These are phyloP conservation scores for Trypoxylon attenuatum DNA, from an alignment of 2,888 invertebrate genomes.

Conservation along the genomic window DNA sequence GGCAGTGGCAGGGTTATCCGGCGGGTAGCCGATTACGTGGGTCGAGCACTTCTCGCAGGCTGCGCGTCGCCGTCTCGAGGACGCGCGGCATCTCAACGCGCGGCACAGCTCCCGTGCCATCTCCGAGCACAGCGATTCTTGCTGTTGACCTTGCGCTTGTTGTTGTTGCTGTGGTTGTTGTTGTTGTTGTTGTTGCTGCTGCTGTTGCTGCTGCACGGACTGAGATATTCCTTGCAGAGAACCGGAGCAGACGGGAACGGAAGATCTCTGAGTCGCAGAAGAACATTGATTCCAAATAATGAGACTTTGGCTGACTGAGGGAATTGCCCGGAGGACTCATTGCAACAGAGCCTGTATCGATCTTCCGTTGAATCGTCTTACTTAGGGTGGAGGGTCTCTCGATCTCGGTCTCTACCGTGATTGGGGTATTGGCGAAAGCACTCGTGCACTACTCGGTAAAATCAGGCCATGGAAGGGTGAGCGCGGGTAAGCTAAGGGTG, in stretches of 20 bases:
- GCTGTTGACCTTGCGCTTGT: constrained; percentile 62
- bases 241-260: constrained; percentile 66
- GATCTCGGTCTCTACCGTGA: no score
- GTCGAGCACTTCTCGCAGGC: constrained; percentile 79
- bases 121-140: constrained; percentile 86
- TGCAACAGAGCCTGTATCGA: no score
- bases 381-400: no score
- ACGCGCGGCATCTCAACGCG: constrained; percentile 79
- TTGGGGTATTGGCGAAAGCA: no score
- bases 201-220: constrained; percentile 74
- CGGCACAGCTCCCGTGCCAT: constrained; percentile 85
- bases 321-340: no score
- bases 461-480: no score
- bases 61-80: constrained; percentile 80
- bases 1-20: constrained; percentile 74
- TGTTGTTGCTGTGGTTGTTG: constrained; percentile 74
- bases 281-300: no score
- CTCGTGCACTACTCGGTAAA: no score
- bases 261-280: constrained; percentile 54
- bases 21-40: constrained; percentile 74
- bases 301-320: no score
- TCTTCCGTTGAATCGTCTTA: no score
- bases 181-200: constrained; percentile 72
- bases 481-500: no score
- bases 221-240: constrained; percentile 74